Base-by-base conservation (phyloP, 2,113 vertebrate species). In the Takifugu bimaculatus region DNA sequence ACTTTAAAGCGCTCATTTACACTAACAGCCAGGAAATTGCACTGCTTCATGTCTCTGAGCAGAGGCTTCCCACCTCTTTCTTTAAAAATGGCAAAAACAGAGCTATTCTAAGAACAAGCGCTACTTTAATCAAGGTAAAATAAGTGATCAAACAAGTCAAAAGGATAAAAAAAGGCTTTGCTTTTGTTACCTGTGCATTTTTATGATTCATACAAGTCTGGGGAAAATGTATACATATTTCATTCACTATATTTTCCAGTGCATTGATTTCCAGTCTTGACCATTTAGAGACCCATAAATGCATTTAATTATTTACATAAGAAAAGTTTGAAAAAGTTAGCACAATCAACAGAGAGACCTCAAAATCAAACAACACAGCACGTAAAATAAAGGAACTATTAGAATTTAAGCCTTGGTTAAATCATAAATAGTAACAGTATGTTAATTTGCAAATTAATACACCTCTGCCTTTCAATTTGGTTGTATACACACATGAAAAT, bases 41-140 rank as follows among this genome's bases (percentile, higher is more conserved):
- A 39, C 35, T 39, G 9, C 35, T 39, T 2, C 35, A 39, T 9
- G 5, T 39, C 20, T 20, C 20, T 20, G 20, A 20, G 20, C 35
- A 39, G 35, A 39, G 2, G 35, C 35, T 39, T 39, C 35, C 35
- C 3, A 10, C 35, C 35, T 39, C 6, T 39, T 39, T 39, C 11
- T 39, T 39, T n/a, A 13, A 0, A 32, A 47, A 71, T 53, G 7
- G 2, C 63, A 43, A 53, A 28, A 59, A 58, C 66, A 13, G n/a
- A 12, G 15, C 44, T 60, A 58, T 63, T 71, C 26, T 65, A 71
- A 60, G 87, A 82, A 92, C 92, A 92, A 95, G 93, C 88, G 86
- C 83, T 89, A 71, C 80, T 98, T 96, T 95, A 97, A 96, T 96
- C 88, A 90, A 86, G 92, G 92, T 94, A 94, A 94, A 95, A 96